phyloP scores from a whole-genome alignment of 1,140 invertebrate species.

The Drosophila arizonae region DNA sequence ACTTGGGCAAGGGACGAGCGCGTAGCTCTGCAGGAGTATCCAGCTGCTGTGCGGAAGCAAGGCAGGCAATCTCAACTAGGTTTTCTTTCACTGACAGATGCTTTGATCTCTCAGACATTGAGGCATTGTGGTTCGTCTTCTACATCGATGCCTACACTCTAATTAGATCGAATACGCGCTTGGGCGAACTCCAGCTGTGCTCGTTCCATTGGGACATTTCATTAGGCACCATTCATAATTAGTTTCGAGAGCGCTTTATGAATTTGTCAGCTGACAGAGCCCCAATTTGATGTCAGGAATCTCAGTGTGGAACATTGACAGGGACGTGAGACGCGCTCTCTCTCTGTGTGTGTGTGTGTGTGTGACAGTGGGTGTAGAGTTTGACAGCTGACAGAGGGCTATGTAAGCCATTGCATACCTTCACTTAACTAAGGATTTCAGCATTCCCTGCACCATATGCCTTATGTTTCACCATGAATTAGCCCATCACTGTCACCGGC shows the following conservation, averaged over 20 bases:
- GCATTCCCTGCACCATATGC: constrained; percentile 6
- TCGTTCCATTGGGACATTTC: neutral
- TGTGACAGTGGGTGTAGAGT: neutral
- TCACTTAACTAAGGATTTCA: constrained; percentile 14
- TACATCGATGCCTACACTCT: neutral
- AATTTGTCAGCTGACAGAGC: constrained; percentile 34
- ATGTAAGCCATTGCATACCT: constrained; percentile 18
- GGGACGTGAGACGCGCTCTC: neutral
- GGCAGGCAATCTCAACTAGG: no score
- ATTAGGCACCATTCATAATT: constrained; percentile 25
- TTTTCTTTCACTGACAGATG: neutral
- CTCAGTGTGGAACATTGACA: constrained; percentile 10
- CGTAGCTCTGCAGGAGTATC: no score
- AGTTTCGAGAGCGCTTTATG: constrained; percentile 19
- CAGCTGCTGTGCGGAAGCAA: no score
- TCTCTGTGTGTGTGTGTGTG: neutral
- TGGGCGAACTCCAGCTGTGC: neutral
- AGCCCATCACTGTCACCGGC: constrained; percentile 66
- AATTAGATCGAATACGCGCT: neutral
- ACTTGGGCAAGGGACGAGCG: no score
- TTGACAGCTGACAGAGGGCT: neutral
- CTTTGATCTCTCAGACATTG: no score
- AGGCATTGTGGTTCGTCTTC: no score
- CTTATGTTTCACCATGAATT: constrained; percentile 58
- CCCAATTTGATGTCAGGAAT: neutral